A percentile compares a stretch with the other conserved stretches of the same genome.
phyloP scores from a whole-genome alignment of 2,888 invertebrate species.

The Cyaniris semiargus region DNA sequence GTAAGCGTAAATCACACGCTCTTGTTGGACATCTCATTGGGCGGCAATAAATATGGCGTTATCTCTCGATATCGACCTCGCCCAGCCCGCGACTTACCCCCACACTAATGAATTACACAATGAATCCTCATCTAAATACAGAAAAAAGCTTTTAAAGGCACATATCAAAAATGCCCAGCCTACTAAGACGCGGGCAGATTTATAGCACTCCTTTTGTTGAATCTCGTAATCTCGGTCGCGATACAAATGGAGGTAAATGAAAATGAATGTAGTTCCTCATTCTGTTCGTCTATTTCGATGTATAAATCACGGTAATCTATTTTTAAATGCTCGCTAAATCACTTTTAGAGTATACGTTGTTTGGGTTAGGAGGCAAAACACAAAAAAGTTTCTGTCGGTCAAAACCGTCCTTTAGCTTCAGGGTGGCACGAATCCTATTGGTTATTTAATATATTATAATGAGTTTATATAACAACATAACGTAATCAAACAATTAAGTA shows the following conservation, averaged over 20 bases:
- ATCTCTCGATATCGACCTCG: slow-evolving; percentile 77
- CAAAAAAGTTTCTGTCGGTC: slow-evolving; percentile 73
- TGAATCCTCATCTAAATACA: slow-evolving; percentile 81
- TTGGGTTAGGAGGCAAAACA: slow-evolving; percentile 61
- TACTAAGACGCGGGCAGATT: slow-evolving; percentile 80
- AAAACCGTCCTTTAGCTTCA: slow-evolving; percentile 68
- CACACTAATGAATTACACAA: slow-evolving; percentile 80
- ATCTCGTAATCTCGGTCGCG: slow-evolving; percentile 79
- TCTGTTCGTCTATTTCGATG: slow-evolving; percentile 73
- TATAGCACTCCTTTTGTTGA: slow-evolving; percentile 78
- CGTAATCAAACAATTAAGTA: not conserved
- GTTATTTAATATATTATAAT: slow-evolving; percentile 56
- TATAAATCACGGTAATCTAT: slow-evolving; percentile 77
- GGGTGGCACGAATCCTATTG: slow-evolving; percentile 72
- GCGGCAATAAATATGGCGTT: slow-evolving; percentile 72
- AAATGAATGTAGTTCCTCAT: slow-evolving; percentile 80
- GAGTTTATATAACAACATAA: slow-evolving; percentile 38
- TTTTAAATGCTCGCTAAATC: slow-evolving; percentile 79
- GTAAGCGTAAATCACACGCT: slow-evolving; percentile 64
- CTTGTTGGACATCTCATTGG: slow-evolving; percentile 71
- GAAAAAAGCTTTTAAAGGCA: slow-evolving; percentile 82
- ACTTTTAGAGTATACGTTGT: slow-evolving; percentile 77
- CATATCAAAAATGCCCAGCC: slow-evolving; percentile 81
- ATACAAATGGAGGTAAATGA: slow-evolving; percentile 79
- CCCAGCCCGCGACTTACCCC: slow-evolving; percentile 70